Percentiles rank a stretch among this genome's conserved stretches.
phyloP scores from a whole-genome alignment of 2,113 vertebrate genomes.

The Anolis sagrei region DNA sequence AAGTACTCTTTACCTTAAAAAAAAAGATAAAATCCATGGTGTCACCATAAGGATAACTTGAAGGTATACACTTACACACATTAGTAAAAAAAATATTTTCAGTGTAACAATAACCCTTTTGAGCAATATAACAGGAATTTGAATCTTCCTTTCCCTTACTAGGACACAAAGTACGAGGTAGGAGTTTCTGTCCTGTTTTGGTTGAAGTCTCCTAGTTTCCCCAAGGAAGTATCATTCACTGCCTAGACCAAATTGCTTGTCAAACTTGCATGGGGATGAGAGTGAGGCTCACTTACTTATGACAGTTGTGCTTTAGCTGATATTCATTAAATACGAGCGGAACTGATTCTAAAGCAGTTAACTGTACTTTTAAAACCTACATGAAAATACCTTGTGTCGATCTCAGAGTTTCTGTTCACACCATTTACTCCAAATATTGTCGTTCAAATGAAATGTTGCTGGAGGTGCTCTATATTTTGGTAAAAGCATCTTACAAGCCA shows the following conservation, averaged over 20 bases:
- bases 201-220: slow-evolving; percentile 14
- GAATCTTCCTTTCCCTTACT: neutral
- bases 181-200: slow-evolving; percentile 12
- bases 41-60: too few relatives aligned
- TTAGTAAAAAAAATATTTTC: neutral
- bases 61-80: too few relatives aligned
- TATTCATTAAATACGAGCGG: slow-evolving; percentile 35
- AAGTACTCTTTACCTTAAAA: too few relatives aligned
- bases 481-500: slow-evolving; percentile 55
- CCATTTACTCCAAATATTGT: slow-evolving; percentile 66
- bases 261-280: slow-evolving; percentile 9
- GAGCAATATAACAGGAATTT: neutral
- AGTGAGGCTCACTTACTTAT: slow-evolving; percentile 10
- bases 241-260: slow-evolving; percentile 18
- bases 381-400: slow-evolving; percentile 54
- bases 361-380: slow-evolving; percentile 59
- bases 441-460: slow-evolving; percentile 57
- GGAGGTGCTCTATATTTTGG: slow-evolving; percentile 64
- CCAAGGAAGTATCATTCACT: slow-evolving; percentile 31
- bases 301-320: slow-evolving; percentile 10
- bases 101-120: neutral
- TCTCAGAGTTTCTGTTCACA: slow-evolving; percentile 64
- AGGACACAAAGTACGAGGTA: neutral
- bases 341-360: slow-evolving; percentile 32
- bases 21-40: too few relatives aligned